A percentile compares a stretch with the other conserved stretches of the same genome.
phyloP scores from a whole-genome alignment of 2,888 invertebrate genomes.

The Archaeoteleia sp. region DNA sequence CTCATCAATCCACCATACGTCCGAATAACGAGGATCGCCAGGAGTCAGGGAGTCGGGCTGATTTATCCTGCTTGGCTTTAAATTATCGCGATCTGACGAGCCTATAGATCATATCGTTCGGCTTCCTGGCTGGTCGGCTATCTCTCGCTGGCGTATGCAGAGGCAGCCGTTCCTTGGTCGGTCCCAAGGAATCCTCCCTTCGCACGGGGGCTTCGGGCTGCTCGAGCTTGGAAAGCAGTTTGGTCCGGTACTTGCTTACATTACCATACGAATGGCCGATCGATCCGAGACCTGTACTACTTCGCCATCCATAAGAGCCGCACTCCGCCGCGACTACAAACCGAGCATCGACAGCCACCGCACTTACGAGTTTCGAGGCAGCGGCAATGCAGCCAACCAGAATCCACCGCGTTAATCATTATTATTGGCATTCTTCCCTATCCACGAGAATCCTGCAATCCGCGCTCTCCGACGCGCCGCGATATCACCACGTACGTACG shows the following conservation, averaged over 20 bases:
- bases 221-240: conserved; percentile 69
- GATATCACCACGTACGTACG: conserved; percentile 2
- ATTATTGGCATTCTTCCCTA: conserved; percentile 45
- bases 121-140: conserved; percentile 67
- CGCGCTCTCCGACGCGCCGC: conserved; percentile 1
- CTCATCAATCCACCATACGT: conserved; percentile 40
- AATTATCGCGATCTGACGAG: conserved; percentile 66
- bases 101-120: conserved; percentile 72
- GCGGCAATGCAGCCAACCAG: conserved; percentile 2
- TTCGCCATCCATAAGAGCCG: conserved; percentile 44
- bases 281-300: conserved; percentile 68
- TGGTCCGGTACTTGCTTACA: conserved; percentile 74
- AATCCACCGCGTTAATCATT: conserved; percentile 46
- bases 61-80: conserved; percentile 60
- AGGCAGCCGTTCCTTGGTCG: background rate
- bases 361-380: conserved; percentile 34
- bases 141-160: conserved; percentile 45
- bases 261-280: conserved; percentile 75
- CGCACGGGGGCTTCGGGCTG: conserved; percentile 51
- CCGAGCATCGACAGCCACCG: conserved; percentile 6
- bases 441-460: conserved; percentile 3
- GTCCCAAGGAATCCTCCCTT: conserved; percentile 41
- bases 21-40: conserved; percentile 35
- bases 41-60: conserved; percentile 37
- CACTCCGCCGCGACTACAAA: conserved; percentile 6